A percentile compares a stretch with the other conserved stretches of the same genome.
These are phyloP conservation scores for Phoxinus phoxinus DNA, from an alignment of 2,113 vertebrate species.

Conservation along the genomic window DNA sequence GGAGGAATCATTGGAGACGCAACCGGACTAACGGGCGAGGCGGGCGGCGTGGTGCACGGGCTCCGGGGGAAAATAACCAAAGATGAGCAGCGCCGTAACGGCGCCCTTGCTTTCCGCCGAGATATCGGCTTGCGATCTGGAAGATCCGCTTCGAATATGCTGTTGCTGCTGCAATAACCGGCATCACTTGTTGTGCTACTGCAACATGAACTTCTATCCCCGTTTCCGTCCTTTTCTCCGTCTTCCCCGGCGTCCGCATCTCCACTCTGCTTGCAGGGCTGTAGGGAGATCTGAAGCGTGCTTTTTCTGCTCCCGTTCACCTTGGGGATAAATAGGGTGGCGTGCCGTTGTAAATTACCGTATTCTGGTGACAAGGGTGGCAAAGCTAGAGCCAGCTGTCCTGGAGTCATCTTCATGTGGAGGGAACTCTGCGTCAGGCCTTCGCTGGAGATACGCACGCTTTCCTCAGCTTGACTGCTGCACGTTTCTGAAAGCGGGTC, in stretches of 20 bases:
- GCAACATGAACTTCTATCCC: constrained; percentile 81
- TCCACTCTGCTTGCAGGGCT: constrained; percentile 74
- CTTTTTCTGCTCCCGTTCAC: constrained; percentile 81
- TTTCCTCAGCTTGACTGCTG: constrained; percentile 77
- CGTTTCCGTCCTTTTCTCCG: constrained; percentile 67
- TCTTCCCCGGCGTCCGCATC: constrained; percentile 65
- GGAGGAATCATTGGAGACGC: constrained; percentile 70
- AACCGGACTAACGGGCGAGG: constrained; percentile 80
- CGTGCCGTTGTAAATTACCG: constrained; percentile 71
- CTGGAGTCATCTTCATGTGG: constrained; percentile 83
- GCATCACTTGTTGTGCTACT: constrained; percentile 79
- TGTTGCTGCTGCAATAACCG: constrained; percentile 77
- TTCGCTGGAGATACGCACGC: constrained; percentile 66
- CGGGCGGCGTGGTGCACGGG: constrained; percentile 86
- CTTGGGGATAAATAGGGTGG: constrained; percentile 77
- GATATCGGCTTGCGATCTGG: constrained; percentile 68
- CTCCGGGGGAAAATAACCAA: constrained; percentile 93
- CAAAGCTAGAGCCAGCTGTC: constrained; percentile 66
- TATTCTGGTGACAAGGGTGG: constrained; percentile 77
- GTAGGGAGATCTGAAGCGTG: constrained; percentile 88
- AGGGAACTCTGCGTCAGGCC: constrained; percentile 75
- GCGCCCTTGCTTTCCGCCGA: constrained; percentile 76
- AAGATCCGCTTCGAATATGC: constrained; percentile 82
- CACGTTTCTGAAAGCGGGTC: constrained; percentile 86
- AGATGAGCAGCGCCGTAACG: constrained; percentile 91